These are phyloP conservation scores for Oxystoma pomonae DNA, from an alignment of 2,888 invertebrate species.

Conservation along the genomic window DNA sequence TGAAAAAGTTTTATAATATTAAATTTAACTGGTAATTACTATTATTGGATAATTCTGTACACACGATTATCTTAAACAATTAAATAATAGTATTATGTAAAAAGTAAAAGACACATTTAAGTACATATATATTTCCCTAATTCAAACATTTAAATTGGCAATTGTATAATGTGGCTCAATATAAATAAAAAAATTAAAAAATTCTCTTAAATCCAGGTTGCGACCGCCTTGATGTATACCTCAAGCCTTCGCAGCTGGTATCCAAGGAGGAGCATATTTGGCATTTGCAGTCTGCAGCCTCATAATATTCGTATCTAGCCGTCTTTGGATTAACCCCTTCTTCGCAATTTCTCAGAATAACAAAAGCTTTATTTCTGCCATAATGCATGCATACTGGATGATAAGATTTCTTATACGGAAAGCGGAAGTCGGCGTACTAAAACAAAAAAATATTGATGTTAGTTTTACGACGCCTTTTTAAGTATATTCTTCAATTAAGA, in stretches of 20 bases:
- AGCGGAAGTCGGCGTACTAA: slow-evolving; percentile 82
- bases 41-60: too few relatives aligned
- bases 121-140: too few relatives aligned
- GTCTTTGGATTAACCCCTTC: slow-evolving; percentile 54
- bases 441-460: neutral
- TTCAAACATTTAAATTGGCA: too few relatives aligned
- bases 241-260: slow-evolving; percentile 66
- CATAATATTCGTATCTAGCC: slow-evolving; percentile 67
- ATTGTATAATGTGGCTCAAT: too few relatives aligned
- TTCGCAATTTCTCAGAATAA: slow-evolving; percentile 69
- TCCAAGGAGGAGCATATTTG: slow-evolving; percentile 63
- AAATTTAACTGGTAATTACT: too few relatives aligned
- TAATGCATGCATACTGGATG: slow-evolving; percentile 85
- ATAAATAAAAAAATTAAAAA: too few relatives aligned
- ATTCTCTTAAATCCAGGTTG: slow-evolving; percentile 39
- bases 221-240: slow-evolving; percentile 50
- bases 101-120: too few relatives aligned
- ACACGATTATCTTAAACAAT: too few relatives aligned
- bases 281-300: slow-evolving; percentile 75
- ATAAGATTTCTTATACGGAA: slow-evolving; percentile 80
- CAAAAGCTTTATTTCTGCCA: slow-evolving; percentile 60
- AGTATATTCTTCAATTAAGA: too few relatives aligned
- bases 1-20: too few relatives aligned
- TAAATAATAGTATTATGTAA: too few relatives aligned
- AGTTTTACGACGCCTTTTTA: neutral